Base-by-base conservation (phyloP, 2,113 vertebrate species). In the Cryptotis parvus region DNA sequence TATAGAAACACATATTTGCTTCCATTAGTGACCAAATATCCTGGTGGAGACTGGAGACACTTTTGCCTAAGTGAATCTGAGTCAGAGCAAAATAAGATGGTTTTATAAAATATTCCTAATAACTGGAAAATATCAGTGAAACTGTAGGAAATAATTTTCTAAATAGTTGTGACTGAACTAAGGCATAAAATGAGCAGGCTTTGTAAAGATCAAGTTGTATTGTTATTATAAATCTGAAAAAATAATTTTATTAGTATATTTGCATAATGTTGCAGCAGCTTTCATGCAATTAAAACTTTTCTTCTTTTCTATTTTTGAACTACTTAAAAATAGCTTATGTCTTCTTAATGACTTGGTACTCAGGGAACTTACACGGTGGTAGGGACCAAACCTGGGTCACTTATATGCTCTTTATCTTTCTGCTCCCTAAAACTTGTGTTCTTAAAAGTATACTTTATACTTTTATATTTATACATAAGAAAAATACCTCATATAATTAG, bases 51-150 rank as follows among this genome's bases (percentile, higher is more conserved):
- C 11, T 83, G 73, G 45, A 79, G 43, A 90, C 7, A 0, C 8
- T 37, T 70, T 12, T 72, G 14, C n/a, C 18, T 65, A 76, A 49
- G 26, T 66, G 20, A 91, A 1, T 31, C 5, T 33, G 33, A 35
- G 9, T 14, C 10, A 89, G 61, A 88, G 68, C n/a, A 92, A 89
- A 92, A 41, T 10, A 73, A 82, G 39, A 22, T 11, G n/a, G n/a
- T 22, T 78, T 84, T 29, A 43, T 80, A 6, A n/a, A n/a, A n/a
- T n/a, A n/a, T n/a, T n/a, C n/a, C 31, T 63, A 83, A 22, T 33
- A 35, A 45, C 9, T 39, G 41, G 15, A 75, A 80, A 87, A 18
- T 11, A 33, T 49, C 35, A 39, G 4, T 22, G 52, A 90, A 35
- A n/a, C 5, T 18, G 20, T 24, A 5, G 61, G 37, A 45, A 41